Evolutionary conservation across 2,888 invertebrate genomes (phyloP).

Genomic region (Strigamia transsilvanica): DNA sequence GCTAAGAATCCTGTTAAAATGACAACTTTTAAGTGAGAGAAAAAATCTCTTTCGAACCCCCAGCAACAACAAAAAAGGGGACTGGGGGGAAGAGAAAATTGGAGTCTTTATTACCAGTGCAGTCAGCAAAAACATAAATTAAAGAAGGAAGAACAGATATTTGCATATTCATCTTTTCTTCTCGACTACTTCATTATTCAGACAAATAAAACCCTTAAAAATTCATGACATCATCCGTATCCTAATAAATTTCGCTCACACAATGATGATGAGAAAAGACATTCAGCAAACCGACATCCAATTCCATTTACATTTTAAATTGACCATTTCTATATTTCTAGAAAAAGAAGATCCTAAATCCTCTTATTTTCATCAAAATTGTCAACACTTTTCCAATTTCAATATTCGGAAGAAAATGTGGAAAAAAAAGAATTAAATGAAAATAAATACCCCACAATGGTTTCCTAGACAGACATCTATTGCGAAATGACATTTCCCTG

Average conservation of each 20-base stretch:
- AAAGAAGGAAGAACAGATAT: background rate
- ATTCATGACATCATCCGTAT: slow-evolving; percentile 2
- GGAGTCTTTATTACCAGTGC: slow-evolving; percentile 8
- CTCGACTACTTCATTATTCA: background rate
- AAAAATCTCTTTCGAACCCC: background rate
- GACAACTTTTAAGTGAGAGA: background rate
- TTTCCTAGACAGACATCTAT: background rate
- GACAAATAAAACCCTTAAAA: background rate
- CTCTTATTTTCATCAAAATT: background rate
- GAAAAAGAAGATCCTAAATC: background rate
- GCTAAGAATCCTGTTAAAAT: no score
- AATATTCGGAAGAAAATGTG: background rate
- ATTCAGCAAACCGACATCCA: background rate
- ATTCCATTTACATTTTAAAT: slow-evolving; percentile 14
- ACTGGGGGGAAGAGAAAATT: background rate
- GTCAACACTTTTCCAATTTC: background rate
- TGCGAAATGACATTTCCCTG: no score
- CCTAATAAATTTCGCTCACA: slow-evolving; percentile 10
- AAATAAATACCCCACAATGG: background rate
- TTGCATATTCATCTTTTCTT: slow-evolving; percentile 15
- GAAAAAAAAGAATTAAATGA: background rate
- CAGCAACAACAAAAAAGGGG: no score
- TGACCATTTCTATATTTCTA: background rate
- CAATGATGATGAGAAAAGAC: background rate
- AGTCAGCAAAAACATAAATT: background rate